Evolutionary conservation across 1,140 invertebrate genomes (phyloP), one percentile per base, ranked within the genome.

Genomic region (Neodiprion pinetum): DNA sequence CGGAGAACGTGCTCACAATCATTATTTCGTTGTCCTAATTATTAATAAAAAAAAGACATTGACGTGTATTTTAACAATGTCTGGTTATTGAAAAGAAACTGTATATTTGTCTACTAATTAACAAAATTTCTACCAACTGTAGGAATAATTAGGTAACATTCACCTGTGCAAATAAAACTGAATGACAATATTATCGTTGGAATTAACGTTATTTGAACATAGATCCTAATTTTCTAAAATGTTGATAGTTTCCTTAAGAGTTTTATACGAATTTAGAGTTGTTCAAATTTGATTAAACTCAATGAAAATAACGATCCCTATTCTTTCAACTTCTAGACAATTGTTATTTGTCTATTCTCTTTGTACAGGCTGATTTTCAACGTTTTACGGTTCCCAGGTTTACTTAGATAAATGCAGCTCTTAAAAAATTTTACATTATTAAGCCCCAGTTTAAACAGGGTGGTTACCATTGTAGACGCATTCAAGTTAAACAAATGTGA

Each of bases 71-170:
- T 40, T 40, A 40, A 40, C 28, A 40, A 40, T 40, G 28, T 40
- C 28, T 40, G 28, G 28, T 0, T 40, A 40, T 40, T 40, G 28
- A 40, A 40, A 40, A 40, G 28, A 40, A 40, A 40, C 28, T 40
- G 1, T 40, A 40, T 40, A 40, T 40, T 40, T 40, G 28, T 40
- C 28, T 40, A 40, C 28, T 40, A 40, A 40, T 40, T 40, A 40
- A 40, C 28, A n/a, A 61, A 61, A 61, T 61, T 12, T 61, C n/a
- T 61, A 61, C 53, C n/a, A 61, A 61, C n/a, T n/a, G 53, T 61
- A 40, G 28, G 7, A 14, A 61, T 61, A 61, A 61, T 61, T 12
- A 61, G 8, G 53, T 61, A 61, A 14, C 53, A 61, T 61, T 61
- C 53, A 61, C 53, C 53, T 61, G 53, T 61, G 53, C 53, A 61